Conservation (phyloP, 2,113 vertebrate species). For the Grantiella picta region DNA sequence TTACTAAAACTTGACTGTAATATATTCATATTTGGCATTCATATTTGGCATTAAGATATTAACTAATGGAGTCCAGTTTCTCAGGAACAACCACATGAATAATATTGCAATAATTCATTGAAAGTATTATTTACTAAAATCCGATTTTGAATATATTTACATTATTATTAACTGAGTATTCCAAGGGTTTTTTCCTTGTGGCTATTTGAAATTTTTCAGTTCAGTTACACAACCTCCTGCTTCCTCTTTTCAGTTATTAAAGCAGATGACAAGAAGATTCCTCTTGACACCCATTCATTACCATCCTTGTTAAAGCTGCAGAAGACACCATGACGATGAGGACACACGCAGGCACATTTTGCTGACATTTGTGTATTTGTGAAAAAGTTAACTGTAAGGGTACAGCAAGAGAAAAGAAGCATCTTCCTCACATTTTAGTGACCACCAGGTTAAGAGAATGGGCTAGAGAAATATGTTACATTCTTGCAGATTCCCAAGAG, state of each 20-base stretch:
- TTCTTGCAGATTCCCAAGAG: background rate
- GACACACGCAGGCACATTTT: background rate
- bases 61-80: background rate
- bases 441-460: background rate
- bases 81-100: background rate
- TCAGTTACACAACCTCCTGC: background rate
- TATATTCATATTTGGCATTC: background rate
- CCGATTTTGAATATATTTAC: background rate
- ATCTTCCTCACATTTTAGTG: background rate
- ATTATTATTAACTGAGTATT: background rate
- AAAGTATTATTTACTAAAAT: background rate
- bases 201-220: background rate
- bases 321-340: background rate
- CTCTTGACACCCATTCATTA: background rate
- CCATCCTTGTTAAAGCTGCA: background rate
- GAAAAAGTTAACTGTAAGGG: background rate
- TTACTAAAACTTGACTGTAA: background rate
- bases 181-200: rapidly evolving
- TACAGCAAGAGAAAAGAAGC: background rate
- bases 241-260: background rate
- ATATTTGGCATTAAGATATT: background rate
- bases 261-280: background rate
- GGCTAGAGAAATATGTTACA: background rate
- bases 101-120: background rate
- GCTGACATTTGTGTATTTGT: background rate